Percentiles rank a stretch among this genome's conserved stretches.
phyloP scores from a whole-genome alignment of 2,113 vertebrate genomes.

The Cromileptes altivelis region DNA sequence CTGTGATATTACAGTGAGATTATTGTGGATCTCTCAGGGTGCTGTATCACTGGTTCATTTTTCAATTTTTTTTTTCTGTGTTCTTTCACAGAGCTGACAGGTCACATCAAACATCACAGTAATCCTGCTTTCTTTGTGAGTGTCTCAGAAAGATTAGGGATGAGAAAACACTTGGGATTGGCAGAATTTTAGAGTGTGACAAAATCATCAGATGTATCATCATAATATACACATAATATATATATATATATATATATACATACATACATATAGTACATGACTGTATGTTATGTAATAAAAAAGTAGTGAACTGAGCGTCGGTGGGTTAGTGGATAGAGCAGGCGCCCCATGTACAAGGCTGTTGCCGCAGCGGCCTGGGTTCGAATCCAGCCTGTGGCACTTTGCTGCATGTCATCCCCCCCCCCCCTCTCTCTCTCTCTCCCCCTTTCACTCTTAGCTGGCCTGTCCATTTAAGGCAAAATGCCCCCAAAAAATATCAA shows the following conservation, averaged over 20 bases:
- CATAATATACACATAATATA: background rate
- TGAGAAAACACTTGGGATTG: background rate
- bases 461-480: too few relatives aligned
- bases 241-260: background rate
- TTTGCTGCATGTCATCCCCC: too few relatives aligned
- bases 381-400: too few relatives aligned
- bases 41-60: slow-evolving; percentile 7
- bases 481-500: too few relatives aligned
- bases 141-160: background rate
- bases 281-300: background rate
- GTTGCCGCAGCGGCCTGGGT: too few relatives aligned
- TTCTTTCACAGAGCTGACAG: background rate
- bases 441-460: too few relatives aligned
- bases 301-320: too few relatives aligned
- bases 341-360: too few relatives aligned
- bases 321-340: too few relatives aligned
- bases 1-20: slow-evolving; percentile 45
- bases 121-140: slow-evolving; percentile 4
- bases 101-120: slow-evolving; percentile 13
- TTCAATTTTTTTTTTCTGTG: background rate
- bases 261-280: background rate
- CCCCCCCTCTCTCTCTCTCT: too few relatives aligned
- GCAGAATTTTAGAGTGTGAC: background rate
- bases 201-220: background rate
- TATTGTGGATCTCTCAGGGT: slow-evolving; percentile 19